Conservation (phyloP, 2,888 invertebrate species). For the Erynnis tages region DNA sequence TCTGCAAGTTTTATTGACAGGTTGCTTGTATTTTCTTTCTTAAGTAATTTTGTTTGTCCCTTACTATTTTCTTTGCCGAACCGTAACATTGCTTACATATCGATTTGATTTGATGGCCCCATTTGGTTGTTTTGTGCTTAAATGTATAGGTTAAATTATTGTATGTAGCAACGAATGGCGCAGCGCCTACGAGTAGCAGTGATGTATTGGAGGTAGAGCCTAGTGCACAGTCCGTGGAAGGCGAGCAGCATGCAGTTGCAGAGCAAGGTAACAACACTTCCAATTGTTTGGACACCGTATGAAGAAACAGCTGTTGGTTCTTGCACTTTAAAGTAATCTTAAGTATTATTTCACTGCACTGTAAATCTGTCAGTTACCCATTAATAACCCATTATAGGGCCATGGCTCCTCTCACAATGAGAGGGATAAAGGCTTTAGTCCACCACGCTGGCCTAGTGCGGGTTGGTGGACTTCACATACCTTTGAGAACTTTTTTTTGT, state of each 20-base stretch:
- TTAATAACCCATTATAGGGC: too few relatives aligned
- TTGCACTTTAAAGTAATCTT: too few relatives aligned
- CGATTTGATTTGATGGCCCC: conserved; percentile 12
- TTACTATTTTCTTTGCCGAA: conserved; percentile 15
- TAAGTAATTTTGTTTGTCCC: conserved; percentile 3
- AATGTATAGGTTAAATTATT: conserved; percentile 32
- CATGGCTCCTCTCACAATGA: too few relatives aligned
- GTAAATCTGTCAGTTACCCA: too few relatives aligned
- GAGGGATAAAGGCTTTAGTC: too few relatives aligned
- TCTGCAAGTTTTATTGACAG: conserved; percentile 31
- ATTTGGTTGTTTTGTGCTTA: conserved; percentile 12
- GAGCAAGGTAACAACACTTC: conserved; percentile 51
- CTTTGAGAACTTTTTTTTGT: too few relatives aligned
- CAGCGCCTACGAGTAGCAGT: conserved; percentile 67
- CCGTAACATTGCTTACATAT: conserved; percentile 18
- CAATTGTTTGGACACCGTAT: neutral
- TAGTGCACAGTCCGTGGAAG: conserved; percentile 47
- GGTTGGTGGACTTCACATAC: too few relatives aligned
- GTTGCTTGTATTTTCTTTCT: neutral
- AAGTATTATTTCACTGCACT: too few relatives aligned
- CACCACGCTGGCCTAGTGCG: too few relatives aligned
- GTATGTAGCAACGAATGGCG: conserved; percentile 61
- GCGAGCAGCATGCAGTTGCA: conserved; percentile 49
- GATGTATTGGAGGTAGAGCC: conserved; percentile 62
- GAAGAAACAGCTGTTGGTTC: too few relatives aligned